Evolutionary conservation across 2,113 vertebrate species (phyloP).

Genomic region (Ailuropoda melanoleuca): DNA sequence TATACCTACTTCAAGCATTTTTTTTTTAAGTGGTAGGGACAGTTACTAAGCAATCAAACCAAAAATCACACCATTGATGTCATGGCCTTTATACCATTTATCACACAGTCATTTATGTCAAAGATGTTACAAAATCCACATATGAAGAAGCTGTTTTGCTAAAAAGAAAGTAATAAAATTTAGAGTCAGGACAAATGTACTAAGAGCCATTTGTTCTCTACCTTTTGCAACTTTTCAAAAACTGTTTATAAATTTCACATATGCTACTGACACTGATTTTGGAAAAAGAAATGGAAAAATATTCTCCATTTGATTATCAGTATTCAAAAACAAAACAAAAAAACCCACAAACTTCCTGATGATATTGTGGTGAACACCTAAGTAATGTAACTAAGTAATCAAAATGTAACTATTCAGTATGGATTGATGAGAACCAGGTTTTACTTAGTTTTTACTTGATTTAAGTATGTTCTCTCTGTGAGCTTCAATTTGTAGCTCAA

Average conservation of each 20-base stretch:
- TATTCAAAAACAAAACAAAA: background rate
- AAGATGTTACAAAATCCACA: background rate
- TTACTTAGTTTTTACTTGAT: background rate
- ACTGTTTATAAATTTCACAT: conserved; percentile 13
- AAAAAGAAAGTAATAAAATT: conserved; percentile 26
- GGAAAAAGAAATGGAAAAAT: background rate
- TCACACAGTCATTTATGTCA: background rate
- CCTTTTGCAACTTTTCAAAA: background rate
- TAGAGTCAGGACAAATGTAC: background rate
- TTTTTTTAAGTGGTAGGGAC: background rate
- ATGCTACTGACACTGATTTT: background rate
- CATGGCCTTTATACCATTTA: background rate
- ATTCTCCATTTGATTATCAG: background rate
- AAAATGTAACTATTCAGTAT: background rate
- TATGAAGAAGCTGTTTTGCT: background rate
- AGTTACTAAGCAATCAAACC: background rate
- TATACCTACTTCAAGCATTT: background rate
- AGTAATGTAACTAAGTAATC: background rate
- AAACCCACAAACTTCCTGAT: background rate
- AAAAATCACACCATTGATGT: conserved; percentile 1
- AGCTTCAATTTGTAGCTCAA: background rate
- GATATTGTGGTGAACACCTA: background rate
- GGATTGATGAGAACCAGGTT: background rate
- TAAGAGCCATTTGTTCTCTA: background rate
- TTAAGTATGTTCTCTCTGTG: background rate